A percentile compares a stretch with the other conserved stretches of the same genome.
Evolutionary conservation across 2,113 vertebrate genomes (phyloP).

Genomic region (Patagioenas fasciata): DNA sequence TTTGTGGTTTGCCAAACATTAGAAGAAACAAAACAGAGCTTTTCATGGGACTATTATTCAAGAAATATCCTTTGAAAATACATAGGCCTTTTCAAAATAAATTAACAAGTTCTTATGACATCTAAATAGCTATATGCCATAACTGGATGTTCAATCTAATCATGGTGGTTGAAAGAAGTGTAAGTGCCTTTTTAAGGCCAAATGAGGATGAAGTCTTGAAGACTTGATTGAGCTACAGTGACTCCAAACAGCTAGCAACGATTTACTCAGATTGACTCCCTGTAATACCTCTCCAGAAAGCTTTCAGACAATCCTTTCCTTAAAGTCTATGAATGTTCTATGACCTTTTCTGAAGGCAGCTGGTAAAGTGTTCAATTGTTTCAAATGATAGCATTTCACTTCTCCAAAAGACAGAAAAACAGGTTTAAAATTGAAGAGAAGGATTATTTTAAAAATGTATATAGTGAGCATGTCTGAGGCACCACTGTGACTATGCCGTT

Average conservation of each 20-base stretch:
- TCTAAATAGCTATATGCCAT: neutral
- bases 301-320: neutral
- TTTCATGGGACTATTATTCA: neutral
- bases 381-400: neutral
- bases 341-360: neutral
- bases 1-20: neutral
- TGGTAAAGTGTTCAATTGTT: neutral
- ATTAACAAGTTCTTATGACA: neutral
- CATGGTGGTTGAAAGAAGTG: neutral
- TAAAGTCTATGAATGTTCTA: neutral
- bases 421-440: neutral
- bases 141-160: neutral
- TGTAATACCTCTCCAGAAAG: neutral
- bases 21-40: neutral
- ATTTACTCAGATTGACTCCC: neutral
- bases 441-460: neutral
- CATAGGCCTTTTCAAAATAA: neutral
- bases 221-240: neutral
- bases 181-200: neutral
- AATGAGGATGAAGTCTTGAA: neutral
- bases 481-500: neutral
- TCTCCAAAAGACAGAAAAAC: neutral
- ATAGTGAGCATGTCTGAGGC: neutral
- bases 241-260: neutral
- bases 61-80: neutral